Conservation (phyloP, 2,113 vertebrate genomes). For the Myrmophylax atrothorax region DNA sequence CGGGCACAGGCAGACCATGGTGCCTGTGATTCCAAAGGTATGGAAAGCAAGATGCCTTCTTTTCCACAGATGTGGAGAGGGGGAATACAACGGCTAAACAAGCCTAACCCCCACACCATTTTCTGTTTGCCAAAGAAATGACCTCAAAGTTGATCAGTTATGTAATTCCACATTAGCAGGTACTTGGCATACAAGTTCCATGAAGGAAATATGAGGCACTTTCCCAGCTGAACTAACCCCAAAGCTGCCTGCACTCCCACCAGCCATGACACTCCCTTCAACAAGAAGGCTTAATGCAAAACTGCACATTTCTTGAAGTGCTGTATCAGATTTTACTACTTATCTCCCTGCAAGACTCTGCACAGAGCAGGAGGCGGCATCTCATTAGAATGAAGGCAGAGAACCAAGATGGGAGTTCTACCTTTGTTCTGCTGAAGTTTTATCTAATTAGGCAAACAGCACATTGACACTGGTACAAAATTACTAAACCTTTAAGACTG, state of each 20-base stretch:
- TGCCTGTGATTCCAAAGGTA: not conserved
- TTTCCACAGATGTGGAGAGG: not conserved
- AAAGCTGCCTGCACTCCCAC: not conserved
- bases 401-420: not conserved
- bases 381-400: not conserved
- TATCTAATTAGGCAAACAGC: not conserved
- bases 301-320: not conserved
- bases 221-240: not conserved
- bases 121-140: not conserved
- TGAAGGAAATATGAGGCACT: not conserved
- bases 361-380: not conserved
- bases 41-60: not conserved
- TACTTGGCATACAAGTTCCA: not conserved
- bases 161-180: not conserved
- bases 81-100: not conserved
- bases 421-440: not conserved
- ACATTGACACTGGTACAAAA: not conserved
- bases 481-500: not conserved
- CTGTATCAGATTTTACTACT: not conserved
- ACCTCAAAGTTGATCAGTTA: not conserved
- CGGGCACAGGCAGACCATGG: not conserved
- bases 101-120: fast-evolving
- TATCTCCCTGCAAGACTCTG: not conserved
- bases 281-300: not conserved
- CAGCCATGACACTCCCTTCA: not conserved